Conservation (phyloP, 2,797 vertebrate species). For the Mionectes olivaceus region DNA sequence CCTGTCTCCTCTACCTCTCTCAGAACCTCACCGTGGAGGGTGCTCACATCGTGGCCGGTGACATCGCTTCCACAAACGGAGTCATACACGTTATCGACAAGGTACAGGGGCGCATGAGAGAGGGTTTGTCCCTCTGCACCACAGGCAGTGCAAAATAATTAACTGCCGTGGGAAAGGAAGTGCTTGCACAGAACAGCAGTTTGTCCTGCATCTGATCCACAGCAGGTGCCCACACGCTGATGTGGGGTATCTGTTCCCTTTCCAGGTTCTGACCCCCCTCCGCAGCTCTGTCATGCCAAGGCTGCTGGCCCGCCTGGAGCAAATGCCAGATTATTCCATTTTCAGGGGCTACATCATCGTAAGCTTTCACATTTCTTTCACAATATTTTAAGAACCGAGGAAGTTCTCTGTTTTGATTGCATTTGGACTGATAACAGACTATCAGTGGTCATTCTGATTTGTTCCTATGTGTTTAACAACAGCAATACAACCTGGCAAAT, state of each 20-base stretch:
- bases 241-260: not conserved
- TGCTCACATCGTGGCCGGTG: constrained; percentile 78
- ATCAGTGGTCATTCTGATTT: not conserved
- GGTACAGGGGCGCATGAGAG: constrained; percentile 61
- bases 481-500: constrained; percentile 86
- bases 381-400: not conserved
- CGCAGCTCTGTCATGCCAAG: constrained; percentile 80
- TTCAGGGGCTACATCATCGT: constrained; percentile 87
- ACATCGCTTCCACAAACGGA: constrained; percentile 89
- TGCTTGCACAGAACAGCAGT: not conserved
- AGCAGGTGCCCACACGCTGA: not conserved
- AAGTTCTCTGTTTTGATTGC: not conserved
- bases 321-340: constrained; percentile 87
- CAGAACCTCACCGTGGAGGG: constrained; percentile 85
- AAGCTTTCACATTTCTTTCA: constrained; percentile 47
- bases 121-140: not conserved
- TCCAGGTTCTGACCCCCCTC: constrained; percentile 88
- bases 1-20: not conserved
- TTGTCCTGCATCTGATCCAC: not conserved
- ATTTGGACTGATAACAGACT: not conserved
- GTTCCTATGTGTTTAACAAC: not conserved
- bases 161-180: not conserved
- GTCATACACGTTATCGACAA: constrained; percentile 90
- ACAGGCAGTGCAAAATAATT: not conserved
- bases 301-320: constrained; percentile 81